Evolutionary conservation across 92 coral and sea anemone genomes (phyloP), one percentile per base, ranked within the genome.

Genomic region (Virgularia gustaviana): DNA sequence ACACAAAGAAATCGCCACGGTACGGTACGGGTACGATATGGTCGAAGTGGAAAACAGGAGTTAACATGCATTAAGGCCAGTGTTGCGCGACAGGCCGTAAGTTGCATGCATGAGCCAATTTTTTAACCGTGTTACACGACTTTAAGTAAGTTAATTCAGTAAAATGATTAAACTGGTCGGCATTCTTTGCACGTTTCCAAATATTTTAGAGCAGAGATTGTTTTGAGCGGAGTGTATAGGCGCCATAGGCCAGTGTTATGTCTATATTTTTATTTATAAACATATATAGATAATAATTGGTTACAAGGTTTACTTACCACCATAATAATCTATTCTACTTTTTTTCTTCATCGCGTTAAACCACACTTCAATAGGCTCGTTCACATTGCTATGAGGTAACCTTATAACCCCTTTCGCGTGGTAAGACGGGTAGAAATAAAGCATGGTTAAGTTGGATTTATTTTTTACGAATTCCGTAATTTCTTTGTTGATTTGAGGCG

Each of bases 331-430:
- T 20, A 66, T 66, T 16, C 73, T 66, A n/a, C 73, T 66, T n/a
- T 66, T 29, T n/a, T 45, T 66, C 23, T 66, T 36, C 47, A 43
- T 29, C 57, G 43, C 30, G 57, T 45, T 66, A 32, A 22, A 66
- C 73, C 73, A 66, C n/a, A 66, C 73, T 66, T 66, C 73, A 5
- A 66, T 43, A 12, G 73, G 73, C 15, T 66, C 73, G 22, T 24
- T 44, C 39, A 66, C 43, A 13, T 47, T 31, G 33, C 57, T 66
- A 28, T 49, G 7, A 19, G 28, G 38, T 25, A 66, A 29, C 18
- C 73, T 36, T 2, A 66, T 22, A 30, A 43, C 27, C 18, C 73
- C 73, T 20, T 45, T 66, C 24, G 47, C 73, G 20, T 66, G 73
- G 33, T 66, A 66, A 39, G 73, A 43, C 13, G 38, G 1, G 19